Evolutionary conservation across 1,140 invertebrate genomes (phyloP), one percentile per base, ranked within the genome.

Genomic region (Neoseiulus cucumeris): DNA sequence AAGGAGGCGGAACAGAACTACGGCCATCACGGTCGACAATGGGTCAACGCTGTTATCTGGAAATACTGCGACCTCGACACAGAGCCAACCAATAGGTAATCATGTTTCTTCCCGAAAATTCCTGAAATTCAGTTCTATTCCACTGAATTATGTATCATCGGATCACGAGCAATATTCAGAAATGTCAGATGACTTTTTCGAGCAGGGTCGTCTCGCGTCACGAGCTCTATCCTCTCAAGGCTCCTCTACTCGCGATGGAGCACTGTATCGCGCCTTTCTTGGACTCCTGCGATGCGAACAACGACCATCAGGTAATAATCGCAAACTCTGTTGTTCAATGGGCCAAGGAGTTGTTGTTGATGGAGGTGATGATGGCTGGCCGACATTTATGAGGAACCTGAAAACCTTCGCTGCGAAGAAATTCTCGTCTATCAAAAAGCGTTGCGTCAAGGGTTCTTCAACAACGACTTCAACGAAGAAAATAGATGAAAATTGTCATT

Each of bases 211-310:
- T 94, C 2, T 92, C 89, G 4, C 83, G 88, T 42, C 91, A 94
- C 77, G 91, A 95, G 76, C 78, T 95, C 65, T 94, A 95, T 79
- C 91, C 91, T 17, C 91, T 95, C 71, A 82, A 87, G 45, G 91
- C 91, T 39, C 89, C 90, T 0, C 78, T 95, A 39, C 84, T 94
- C 80, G 84, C 89, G 18, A 80, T 95, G 73, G 91, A 96, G 76
- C 89, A 93, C 71, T 89, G 91, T 77, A 94, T 95, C 73, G 87
- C 87, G 47, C 88, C 90, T n/a, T 96, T 95, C 81, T 80, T 95
- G 33, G 85, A 94, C 75, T 80, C 79, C 2, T 94, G 91, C 74
- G 91, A 95, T 74, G 76, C 75, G 9, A 82, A 96, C 74, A 80
- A 85, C 70, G 86, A 94, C 76, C 91, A 93, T 75, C 83, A 84